Conservation (phyloP, 2,113 vertebrate species). For the Actinemys pallida region DNA sequence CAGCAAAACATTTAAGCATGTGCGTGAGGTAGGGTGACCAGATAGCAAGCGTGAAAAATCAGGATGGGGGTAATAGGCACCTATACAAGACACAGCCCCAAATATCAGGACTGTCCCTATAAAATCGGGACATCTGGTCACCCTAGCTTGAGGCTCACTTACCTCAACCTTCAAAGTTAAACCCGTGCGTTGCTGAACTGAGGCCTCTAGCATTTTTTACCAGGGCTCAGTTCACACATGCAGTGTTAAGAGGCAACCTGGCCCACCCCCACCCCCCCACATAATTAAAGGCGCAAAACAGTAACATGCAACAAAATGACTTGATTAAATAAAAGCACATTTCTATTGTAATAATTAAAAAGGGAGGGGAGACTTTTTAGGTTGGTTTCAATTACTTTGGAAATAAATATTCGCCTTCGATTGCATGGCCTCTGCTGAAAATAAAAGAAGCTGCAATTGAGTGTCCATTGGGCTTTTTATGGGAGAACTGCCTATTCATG, state of each 20-base stretch:
- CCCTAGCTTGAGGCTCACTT: background rate
- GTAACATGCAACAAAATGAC: background rate
- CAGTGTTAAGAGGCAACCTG: fast-evolving
- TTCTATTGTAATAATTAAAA: constrained; percentile 22
- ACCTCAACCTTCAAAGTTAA: background rate
- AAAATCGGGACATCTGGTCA: too few relatives aligned
- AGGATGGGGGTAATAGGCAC: too few relatives aligned
- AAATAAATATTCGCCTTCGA: background rate
- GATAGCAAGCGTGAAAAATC: too few relatives aligned
- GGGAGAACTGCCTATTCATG: too few relatives aligned
- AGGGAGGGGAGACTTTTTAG: background rate
- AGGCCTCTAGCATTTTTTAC: background rate
- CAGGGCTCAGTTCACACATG: fast-evolving
- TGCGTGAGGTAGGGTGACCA: background rate
- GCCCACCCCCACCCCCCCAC: background rate
- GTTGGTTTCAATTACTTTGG: background rate
- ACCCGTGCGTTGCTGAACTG: background rate
- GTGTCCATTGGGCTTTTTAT: background rate
- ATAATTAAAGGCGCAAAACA: background rate
- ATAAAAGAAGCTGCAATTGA: background rate
- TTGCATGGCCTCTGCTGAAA: background rate
- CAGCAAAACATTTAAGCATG: background rate
- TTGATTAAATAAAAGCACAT: constrained; percentile 1
- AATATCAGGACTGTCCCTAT: too few relatives aligned
- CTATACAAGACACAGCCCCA: too few relatives aligned